These are phyloP conservation scores for Melinaea marsaeus DNA, from an alignment of 2,888 invertebrate species.

Conservation along the genomic window DNA sequence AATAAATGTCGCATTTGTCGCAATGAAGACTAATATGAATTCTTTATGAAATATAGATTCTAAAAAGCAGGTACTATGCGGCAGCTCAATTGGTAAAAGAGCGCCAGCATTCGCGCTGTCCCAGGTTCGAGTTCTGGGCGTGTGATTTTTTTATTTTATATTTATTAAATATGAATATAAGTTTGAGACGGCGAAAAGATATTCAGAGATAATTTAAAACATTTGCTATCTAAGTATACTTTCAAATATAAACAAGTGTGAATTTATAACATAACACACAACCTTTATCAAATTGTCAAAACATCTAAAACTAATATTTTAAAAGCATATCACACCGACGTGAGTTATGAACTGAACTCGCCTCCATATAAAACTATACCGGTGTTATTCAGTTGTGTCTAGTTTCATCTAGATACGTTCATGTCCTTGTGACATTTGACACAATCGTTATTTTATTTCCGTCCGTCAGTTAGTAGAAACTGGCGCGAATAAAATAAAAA, in stretches of 20 bases:
- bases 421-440: conserved; percentile 26
- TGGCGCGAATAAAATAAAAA: conserved; percentile 15
- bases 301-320: neutral
- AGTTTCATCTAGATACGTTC: conserved; percentile 20
- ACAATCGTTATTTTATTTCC: conserved; percentile 27
- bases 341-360: neutral
- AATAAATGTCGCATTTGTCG: no score
- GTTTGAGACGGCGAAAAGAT: no score
- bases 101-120: no score
- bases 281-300: neutral
- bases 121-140: no score
- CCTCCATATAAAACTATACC: conserved; percentile 15
- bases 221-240: no score
- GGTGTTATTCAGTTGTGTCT: conserved; percentile 23
- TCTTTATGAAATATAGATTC: no score
- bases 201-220: no score
- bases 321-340: neutral
- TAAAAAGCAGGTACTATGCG: no score
- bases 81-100: no score
- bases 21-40: neutral
- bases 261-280: neutral
- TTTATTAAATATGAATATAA: no score
- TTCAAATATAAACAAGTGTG: no score
- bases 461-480: conserved; percentile 25
- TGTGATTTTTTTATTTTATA: no score